Evolutionary conservation across 2,113 vertebrate species (phyloP).

Genomic region (Neogobius melanostomus): DNA sequence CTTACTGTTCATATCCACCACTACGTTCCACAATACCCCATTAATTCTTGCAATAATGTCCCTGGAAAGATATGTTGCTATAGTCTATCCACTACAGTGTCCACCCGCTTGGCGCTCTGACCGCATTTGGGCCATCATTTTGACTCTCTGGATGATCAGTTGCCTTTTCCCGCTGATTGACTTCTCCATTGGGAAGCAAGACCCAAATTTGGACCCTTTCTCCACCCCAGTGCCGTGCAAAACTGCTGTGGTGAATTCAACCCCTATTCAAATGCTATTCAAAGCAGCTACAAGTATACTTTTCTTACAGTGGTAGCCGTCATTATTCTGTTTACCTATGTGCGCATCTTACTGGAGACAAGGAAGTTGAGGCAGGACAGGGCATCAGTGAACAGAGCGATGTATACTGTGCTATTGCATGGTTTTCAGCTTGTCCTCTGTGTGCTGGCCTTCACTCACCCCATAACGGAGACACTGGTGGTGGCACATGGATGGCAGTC

Average conservation of each 20-base stretch:
- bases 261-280: conserved; percentile 58
- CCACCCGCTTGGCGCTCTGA: conserved; percentile 66
- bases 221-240: conserved; percentile 54
- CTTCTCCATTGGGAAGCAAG: conserved; percentile 30
- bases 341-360: conserved; percentile 72
- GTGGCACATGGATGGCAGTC: conserved; percentile 26
- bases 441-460: conserved; percentile 65
- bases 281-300: conserved; percentile 48
- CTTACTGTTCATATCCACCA: conserved; percentile 64
- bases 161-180: conserved; percentile 40
- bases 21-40: conserved; percentile 71
- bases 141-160: conserved; percentile 64
- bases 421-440: conserved; percentile 75
- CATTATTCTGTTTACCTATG: conserved; percentile 74
- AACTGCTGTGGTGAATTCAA: neutral
- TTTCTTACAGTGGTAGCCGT: conserved; percentile 61
- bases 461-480: conserved; percentile 57
- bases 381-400: conserved; percentile 66
- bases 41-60: conserved; percentile 77
- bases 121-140: conserved; percentile 68
- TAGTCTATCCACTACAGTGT: conserved; percentile 68
- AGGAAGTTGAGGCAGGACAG: conserved; percentile 65
- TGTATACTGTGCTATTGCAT: conserved; percentile 75
- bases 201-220: conserved; percentile 18
- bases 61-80: conserved; percentile 78